Evolutionary conservation across 2,797 vertebrate species (phyloP).

Genomic region (Ceryle rudis): DNA sequence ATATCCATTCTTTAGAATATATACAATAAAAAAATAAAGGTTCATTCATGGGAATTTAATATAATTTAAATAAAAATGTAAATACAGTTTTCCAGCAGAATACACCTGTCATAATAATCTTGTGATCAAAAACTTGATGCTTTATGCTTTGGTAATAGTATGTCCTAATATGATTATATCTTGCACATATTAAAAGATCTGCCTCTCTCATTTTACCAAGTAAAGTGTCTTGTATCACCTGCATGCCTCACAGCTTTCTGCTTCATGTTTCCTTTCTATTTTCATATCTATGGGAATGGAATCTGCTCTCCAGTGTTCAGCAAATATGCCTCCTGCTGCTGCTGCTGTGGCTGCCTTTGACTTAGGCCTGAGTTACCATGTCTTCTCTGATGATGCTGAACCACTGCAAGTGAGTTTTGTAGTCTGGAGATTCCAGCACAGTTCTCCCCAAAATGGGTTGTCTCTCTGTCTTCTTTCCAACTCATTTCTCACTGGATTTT

Average conservation of each 20-base stretch:
- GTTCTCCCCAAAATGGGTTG: not conserved
- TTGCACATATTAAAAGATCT: not conserved
- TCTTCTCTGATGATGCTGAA: conserved; percentile 49
- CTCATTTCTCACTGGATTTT: not conserved
- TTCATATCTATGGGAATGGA: conserved; percentile 82
- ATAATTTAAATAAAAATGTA: not conserved
- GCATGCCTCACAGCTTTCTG: conserved; percentile 69
- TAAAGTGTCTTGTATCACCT: conserved; percentile 2
- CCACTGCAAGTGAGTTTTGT: not conserved
- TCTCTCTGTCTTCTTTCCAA: not conserved
- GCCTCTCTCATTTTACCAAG: not conserved
- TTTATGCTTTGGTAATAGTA: not conserved
- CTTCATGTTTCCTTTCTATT: conserved; percentile 75
- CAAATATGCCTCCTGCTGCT: conserved; percentile 50
- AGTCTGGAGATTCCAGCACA: not conserved
- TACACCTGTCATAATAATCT: not conserved
- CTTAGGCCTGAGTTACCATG: conserved; percentile 6
- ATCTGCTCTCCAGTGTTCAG: conserved; percentile 50
- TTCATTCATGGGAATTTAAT: not conserved
- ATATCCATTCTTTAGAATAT: not conserved
- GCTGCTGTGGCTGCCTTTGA: conserved; percentile 39
- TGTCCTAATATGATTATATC: not conserved
- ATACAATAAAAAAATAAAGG: not conserved
- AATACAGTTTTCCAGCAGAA: not conserved
- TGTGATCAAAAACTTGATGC: not conserved